Base-by-base conservation (phyloP, 2,888 invertebrate species). In the Rhaphigaster nebulosa region DNA sequence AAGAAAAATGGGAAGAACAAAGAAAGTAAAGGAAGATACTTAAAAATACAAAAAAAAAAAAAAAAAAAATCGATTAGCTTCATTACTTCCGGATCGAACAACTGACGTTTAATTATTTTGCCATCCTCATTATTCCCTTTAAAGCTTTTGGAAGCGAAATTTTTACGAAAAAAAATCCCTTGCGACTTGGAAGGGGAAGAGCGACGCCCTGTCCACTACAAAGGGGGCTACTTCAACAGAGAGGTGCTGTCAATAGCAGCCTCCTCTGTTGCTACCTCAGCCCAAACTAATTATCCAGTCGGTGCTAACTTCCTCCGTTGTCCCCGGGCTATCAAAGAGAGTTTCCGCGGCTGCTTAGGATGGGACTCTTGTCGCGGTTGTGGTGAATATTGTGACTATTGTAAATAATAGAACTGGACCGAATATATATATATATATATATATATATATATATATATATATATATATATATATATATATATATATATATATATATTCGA, bases 91-190 rank as follows among this genome's bases (percentile, higher is more conserved):
- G 34, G 34, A 34, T 38, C 38, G 6, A 1, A 76, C 2, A 2
- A 76, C 70, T 76, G 70, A 76, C 70, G 20, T 76, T 38, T 76
- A 76, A 76, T 76, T 76, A 76, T 76, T 76, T 76, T 38, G 34
- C 29, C 70, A 34, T 38, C 34, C 70, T 76, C 70, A 76, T 76
- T 76, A 76, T 76, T 34, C 38, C 70, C 34, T 76, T 38, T 20
- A 38, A 38, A 76, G 70, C 70, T 20, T 76, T 23, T 34, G 70
- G 20, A 23, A 76, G 29, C 70, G 70, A 76, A 38, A 76, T 76
- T 76, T 76, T 76, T 38, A 38, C 34, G 38, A 2, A 23, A 38
- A 76, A 76, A 76, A 76, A 76, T 26, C 26, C 26, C 8, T 26
- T 15, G 18, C 4, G 29, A 34, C 10, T 10, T 8, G 23, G 15